Conservation (phyloP, 2,888 invertebrate species). For the Exephanes ischioxanthus region DNA sequence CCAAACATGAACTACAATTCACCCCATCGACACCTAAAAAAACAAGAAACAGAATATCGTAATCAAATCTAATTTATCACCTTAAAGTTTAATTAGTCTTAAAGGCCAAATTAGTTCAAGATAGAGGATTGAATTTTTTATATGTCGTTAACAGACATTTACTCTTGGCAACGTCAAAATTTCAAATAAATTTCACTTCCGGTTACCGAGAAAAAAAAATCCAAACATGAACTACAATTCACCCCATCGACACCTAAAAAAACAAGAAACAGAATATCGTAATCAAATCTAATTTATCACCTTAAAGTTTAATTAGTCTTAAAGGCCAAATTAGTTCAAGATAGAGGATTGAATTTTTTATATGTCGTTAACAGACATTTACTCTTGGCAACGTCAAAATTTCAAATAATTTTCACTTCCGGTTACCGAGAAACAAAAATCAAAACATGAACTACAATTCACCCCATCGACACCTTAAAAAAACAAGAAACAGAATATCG, state of each 20-base stretch:
- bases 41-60: too few species aligned
- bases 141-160: not conserved
- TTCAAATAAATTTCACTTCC: not conserved
- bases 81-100: not conserved
- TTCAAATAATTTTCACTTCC: not conserved
- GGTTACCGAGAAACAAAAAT: not conserved
- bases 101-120: not conserved
- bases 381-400: not conserved
- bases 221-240: too few species aligned
- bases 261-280: too few species aligned
- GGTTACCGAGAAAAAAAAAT: not conserved
- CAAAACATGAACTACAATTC: not conserved
- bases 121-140: not conserved
- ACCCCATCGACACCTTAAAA: not conserved
- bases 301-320: not conserved
- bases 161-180: not conserved
- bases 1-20: too few species aligned
- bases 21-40: too few species aligned
- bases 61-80: too few species aligned
- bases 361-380: not conserved
- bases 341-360: not conserved
- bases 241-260: too few species aligned
- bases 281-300: too few species aligned
- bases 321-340: not conserved
- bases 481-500: not conserved